These are phyloP conservation scores for Symphodus melops DNA, from an alignment of 2,113 vertebrate species.

Conservation along the genomic window DNA sequence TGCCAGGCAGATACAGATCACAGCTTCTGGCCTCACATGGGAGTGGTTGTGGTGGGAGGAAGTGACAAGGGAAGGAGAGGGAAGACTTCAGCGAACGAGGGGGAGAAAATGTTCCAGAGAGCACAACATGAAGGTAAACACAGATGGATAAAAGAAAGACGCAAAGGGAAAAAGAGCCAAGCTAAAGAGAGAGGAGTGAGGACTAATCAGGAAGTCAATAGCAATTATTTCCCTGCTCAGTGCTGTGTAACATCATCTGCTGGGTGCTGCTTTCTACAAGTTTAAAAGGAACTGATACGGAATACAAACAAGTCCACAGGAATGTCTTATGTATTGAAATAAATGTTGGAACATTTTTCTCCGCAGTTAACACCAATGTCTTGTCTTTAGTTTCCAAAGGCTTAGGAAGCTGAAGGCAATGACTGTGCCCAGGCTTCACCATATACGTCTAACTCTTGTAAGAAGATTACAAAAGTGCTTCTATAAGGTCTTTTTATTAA, in stretches of 20 bases:
- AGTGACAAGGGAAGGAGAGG: constrained; percentile 31
- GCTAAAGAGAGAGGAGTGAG: constrained; percentile 8
- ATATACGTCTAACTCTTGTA: not conserved
- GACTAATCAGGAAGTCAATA: constrained; percentile 58
- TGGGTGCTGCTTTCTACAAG: constrained; percentile 17
- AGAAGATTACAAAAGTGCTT: too few relatives aligned
- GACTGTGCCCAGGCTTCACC: not conserved
- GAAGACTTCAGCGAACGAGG: not conserved
- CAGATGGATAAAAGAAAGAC: not conserved
- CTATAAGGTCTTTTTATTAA: too few relatives aligned
- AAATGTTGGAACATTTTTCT: not conserved
- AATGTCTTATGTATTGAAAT: too few relatives aligned
- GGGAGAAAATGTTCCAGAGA: not conserved
- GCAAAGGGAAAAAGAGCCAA: not conserved
- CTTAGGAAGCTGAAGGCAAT: too few relatives aligned
- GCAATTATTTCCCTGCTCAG: constrained; percentile 42
- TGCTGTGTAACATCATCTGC: constrained; percentile 22
- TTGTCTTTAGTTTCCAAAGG: too few relatives aligned
- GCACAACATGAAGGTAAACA: constrained; percentile 20
- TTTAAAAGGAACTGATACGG: constrained; percentile 12
- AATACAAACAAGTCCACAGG: constrained; percentile 14
- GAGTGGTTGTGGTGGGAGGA: constrained; percentile 42
- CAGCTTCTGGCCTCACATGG: constrained; percentile 64
- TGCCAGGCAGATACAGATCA: constrained; percentile 82
- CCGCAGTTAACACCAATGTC: not conserved